These are phyloP conservation scores for Arvicanthis niloticus DNA, from an alignment of 2,113 vertebrate species.

Conservation along the genomic window DNA sequence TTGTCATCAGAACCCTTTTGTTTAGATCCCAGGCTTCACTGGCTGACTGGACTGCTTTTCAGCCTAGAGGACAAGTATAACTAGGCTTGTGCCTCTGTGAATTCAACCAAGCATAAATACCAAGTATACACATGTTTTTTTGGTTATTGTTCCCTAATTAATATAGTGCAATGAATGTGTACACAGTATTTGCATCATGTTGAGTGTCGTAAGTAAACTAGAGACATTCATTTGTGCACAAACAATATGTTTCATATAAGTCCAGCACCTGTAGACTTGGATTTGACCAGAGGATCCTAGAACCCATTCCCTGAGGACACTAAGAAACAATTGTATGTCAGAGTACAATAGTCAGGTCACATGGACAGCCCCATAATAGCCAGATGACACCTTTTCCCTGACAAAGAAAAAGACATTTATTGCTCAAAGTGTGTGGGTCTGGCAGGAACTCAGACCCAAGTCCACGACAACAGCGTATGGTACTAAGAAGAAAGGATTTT, in stretches of 20 bases:
- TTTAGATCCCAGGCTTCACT: neutral
- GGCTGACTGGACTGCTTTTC: neutral
- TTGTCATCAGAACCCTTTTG: conserved; percentile 1
- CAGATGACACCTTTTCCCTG: neutral
- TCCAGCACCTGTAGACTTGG: neutral
- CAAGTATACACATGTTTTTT: too few relatives aligned
- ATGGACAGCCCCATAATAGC: fast-evolving
- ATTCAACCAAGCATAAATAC: neutral
- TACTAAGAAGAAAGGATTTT: neutral
- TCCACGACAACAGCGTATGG: neutral
- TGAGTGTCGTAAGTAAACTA: neutral
- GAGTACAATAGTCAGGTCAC: neutral
- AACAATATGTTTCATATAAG: neutral
- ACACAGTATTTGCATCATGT: neutral
- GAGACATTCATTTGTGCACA: neutral
- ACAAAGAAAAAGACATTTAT: neutral
- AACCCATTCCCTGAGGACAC: neutral
- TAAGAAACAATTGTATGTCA: neutral
- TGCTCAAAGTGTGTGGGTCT: neutral
- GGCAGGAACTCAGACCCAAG: neutral
- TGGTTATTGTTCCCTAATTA: neutral
- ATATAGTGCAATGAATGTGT: neutral
- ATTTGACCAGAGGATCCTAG: too few relatives aligned
- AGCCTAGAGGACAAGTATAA: neutral
- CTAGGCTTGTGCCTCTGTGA: neutral